phyloP scores from a whole-genome alignment of 2,113 vertebrate genomes.

The Dipodomys merriami region DNA sequence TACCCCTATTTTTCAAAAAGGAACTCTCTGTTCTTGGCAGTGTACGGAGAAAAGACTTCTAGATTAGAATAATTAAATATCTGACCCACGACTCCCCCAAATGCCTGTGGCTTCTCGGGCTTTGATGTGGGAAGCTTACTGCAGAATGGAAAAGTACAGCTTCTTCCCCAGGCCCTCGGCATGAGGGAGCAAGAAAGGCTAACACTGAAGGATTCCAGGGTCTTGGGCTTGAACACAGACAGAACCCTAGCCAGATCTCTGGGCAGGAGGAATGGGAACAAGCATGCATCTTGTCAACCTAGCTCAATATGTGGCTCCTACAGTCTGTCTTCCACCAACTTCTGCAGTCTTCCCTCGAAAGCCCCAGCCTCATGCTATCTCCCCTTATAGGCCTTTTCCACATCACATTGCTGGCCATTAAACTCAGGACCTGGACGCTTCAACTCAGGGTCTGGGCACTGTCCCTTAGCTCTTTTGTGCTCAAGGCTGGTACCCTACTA shows the following conservation, averaged over 20 bases:
- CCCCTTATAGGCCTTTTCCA: no score
- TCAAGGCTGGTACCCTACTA: no score
- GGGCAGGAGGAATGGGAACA: neutral
- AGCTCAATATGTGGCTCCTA: rapidly evolving
- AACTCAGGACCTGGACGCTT: no score
- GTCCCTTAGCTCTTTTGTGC: no score
- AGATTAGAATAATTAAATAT: slow-evolving; percentile 86
- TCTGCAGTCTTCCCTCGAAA: neutral
- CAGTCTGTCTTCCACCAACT: neutral
- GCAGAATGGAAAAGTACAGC: slow-evolving; percentile 74
- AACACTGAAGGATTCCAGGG: slow-evolving; percentile 52
- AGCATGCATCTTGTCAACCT: neutral
- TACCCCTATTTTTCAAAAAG: slow-evolving; percentile 80
- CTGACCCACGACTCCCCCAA: slow-evolving; percentile 82
- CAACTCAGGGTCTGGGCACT: no score
- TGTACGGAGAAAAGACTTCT: slow-evolving; percentile 76
- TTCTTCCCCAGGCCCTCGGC: slow-evolving; percentile 50
- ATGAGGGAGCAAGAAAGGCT: neutral
- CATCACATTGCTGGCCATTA: no score
- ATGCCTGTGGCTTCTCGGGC: slow-evolving; percentile 81
- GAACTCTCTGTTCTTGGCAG: slow-evolving; percentile 79
- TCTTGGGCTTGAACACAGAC: slow-evolving; percentile 47
- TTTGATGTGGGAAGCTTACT: slow-evolving; percentile 82
- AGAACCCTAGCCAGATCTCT: slow-evolving; percentile 23
- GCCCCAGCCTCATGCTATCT: neutral